phyloP scores from a whole-genome alignment of 2,888 invertebrate genomes.

The Stictocephala bisonia region DNA sequence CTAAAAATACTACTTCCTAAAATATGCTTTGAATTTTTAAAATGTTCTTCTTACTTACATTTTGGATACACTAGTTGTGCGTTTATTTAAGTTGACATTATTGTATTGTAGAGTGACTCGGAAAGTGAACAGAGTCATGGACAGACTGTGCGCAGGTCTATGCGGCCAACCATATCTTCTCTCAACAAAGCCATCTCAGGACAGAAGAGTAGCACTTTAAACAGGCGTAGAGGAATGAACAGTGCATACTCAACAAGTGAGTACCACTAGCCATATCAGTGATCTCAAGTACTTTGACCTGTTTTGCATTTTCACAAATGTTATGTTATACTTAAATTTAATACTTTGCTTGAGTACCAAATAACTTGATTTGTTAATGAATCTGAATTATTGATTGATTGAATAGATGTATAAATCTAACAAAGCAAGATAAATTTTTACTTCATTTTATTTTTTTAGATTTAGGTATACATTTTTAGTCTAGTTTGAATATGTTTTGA shows the following conservation, averaged over 20 bases:
- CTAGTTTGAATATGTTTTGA: no score
- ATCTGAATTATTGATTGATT: no score
- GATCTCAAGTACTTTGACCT: no score
- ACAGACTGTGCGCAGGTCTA: slow-evolving; percentile 68
- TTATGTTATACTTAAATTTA: not conserved
- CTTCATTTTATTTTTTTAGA: no score
- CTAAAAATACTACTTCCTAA: no score
- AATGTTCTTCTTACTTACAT: slow-evolving; percentile 16
- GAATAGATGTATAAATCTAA: no score
- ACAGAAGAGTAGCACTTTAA: slow-evolving; percentile 58
- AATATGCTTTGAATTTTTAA: no score
- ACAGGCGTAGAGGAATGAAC: slow-evolving; percentile 70
- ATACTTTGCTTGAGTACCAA: no score
- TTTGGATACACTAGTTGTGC: not conserved
- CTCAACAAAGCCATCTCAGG: slow-evolving; percentile 73
- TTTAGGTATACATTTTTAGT: no score
- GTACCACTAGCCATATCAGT: slow-evolving; percentile 46
- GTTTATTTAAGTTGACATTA: not conserved
- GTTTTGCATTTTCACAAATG: not conserved
- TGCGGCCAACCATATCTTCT: slow-evolving; percentile 84
- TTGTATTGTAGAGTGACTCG: slow-evolving; percentile 74
- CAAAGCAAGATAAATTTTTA: no score
- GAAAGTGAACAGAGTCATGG: slow-evolving; percentile 71
- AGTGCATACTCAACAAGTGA: slow-evolving; percentile 77
- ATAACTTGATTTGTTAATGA: no score